phyloP scores from a whole-genome alignment of 2,797 vertebrate species.

The Acrocephalus scirpaceus region DNA sequence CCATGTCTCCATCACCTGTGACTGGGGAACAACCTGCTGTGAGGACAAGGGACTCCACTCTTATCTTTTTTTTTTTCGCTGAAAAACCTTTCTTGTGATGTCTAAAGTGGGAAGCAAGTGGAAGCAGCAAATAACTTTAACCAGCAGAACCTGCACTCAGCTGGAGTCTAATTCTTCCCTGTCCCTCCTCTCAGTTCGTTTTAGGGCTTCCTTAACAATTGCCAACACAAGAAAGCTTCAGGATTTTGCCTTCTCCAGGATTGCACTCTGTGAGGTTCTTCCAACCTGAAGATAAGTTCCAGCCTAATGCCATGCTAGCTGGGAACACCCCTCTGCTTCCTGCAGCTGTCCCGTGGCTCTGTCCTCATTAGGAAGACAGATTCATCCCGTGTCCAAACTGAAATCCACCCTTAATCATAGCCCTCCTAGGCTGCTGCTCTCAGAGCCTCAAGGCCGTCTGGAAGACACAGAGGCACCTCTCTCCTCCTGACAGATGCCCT shows the following conservation, averaged over 20 bases:
- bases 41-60: not conserved
- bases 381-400: not conserved
- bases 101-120: not conserved
- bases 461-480: constrained; percentile 17
- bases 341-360: not conserved
- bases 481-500: not conserved
- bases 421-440: constrained; percentile 10
- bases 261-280: not conserved
- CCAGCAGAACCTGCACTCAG: not conserved
- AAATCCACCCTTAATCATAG: not conserved
- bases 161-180: not conserved
- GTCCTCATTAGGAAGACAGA: not conserved
- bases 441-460: not conserved
- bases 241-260: not conserved
- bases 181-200: not conserved
- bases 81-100: not conserved
- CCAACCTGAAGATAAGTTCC: not conserved
- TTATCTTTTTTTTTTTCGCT: not conserved
- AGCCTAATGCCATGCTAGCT: not conserved
- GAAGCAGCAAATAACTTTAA: not conserved
- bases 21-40: not conserved
- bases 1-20: not conserved
- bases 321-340: not conserved
- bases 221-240: not conserved
- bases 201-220: not conserved